Evolutionary conservation across 2,113 vertebrate genomes (phyloP).

Genomic region (Hylia prasina): DNA sequence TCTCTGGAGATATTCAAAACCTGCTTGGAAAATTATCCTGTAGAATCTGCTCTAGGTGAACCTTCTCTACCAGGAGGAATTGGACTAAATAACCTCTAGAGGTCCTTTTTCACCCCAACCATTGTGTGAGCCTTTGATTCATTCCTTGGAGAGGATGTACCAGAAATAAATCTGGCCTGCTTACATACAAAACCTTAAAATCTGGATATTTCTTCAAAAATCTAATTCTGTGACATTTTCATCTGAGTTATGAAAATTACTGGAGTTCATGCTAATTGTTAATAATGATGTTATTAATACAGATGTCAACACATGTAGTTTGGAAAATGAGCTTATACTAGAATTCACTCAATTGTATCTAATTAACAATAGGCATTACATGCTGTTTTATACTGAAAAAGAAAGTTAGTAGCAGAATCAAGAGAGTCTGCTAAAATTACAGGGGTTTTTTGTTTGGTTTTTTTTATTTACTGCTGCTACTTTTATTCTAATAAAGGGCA

Average conservation of each 20-base stretch:
- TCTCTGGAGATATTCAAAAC: not conserved
- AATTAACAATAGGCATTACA: not conserved
- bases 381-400: not conserved
- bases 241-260: not conserved
- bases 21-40: not conserved
- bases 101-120: not conserved
- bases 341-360: not conserved
- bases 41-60: not conserved
- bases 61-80: not conserved
- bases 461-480: not conserved
- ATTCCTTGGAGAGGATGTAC: not conserved
- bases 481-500: not conserved
- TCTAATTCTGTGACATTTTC: not conserved
- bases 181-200: not conserved
- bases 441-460: not conserved
- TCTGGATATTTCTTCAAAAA: not conserved
- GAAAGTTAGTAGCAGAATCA: not conserved
- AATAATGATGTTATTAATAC: not conserved
- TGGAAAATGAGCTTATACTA: not conserved
- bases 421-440: not conserved
- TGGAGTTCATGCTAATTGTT: not conserved
- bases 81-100: not conserved
- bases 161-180: not conserved
- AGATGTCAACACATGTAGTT: not conserved
- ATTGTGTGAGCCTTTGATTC: not conserved